These are phyloP conservation scores for Apomyelois bistriatella DNA, from an alignment of 2,888 invertebrate species.

Conservation along the genomic window DNA sequence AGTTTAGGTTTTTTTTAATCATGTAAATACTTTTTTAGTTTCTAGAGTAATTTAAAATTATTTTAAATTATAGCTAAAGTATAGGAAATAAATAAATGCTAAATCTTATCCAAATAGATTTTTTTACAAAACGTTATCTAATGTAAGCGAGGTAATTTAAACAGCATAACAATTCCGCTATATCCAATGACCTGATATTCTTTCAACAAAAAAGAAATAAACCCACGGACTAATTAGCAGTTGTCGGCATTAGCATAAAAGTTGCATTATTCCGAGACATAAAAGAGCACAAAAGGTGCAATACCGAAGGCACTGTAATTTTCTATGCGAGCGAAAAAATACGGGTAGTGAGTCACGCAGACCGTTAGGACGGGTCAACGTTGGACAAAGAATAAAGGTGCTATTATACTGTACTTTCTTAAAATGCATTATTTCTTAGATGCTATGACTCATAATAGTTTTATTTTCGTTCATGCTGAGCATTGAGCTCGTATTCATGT, in stretches of 20 bases:
- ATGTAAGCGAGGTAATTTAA: too few species aligned
- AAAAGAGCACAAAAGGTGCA: slow-evolving; percentile 17
- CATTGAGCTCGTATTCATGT: too few species aligned
- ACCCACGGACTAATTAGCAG: slow-evolving; percentile 5
- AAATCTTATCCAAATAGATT: too few species aligned
- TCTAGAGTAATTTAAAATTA: too few species aligned
- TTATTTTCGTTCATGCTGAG: too few species aligned
- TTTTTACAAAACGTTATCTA: too few species aligned
- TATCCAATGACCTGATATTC: background rate
- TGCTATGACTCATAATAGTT: too few species aligned
- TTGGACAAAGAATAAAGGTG: slow-evolving; percentile 2
- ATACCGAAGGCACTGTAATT: slow-evolving; percentile 18
- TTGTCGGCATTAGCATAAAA: slow-evolving; percentile 8
- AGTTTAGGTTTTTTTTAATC: too few species aligned
- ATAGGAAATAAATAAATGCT: too few species aligned
- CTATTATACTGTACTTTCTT: background rate
- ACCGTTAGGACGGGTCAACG: slow-evolving; percentile 23
- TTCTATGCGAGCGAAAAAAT: slow-evolving; percentile 28
- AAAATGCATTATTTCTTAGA: background rate
- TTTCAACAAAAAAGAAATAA: background rate
- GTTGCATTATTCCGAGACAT: slow-evolving; percentile 3
- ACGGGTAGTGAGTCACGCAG: slow-evolving; percentile 31
- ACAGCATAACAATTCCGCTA: too few species aligned
- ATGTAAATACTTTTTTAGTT: too few species aligned
- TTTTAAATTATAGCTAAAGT: too few species aligned